Conservation (phyloP, 92 coral and sea anemone species). For the Phymanthus crucifer region DNA sequence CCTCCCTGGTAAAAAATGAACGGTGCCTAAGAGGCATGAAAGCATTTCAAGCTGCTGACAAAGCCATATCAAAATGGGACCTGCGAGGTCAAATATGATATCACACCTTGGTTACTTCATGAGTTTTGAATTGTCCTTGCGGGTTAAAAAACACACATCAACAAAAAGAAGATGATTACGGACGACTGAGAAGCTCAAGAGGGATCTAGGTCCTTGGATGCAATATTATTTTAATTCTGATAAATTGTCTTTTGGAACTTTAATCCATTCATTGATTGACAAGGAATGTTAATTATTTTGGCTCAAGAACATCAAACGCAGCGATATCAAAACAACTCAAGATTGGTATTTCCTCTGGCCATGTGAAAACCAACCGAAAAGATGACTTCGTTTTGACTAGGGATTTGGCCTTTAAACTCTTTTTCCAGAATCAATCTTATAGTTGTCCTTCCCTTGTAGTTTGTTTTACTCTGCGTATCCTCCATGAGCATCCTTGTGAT, state of each 20-base stretch:
- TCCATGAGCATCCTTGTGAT: constrained; percentile 7
- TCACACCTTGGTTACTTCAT: background rate
- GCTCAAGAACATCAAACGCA: constrained; percentile 28
- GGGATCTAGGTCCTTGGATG: background rate
- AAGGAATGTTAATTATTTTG: constrained; percentile 48
- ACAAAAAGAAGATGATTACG: background rate
- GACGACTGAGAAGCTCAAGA: background rate
- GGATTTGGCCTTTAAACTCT: constrained; percentile 13
- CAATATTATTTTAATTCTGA: background rate
- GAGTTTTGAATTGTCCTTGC: background rate
- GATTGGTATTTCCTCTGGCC: constrained; percentile 22
- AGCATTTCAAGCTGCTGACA: background rate
- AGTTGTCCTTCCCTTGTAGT: constrained; percentile 6
- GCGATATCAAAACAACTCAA: constrained; percentile 16
- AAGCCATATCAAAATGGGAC: background rate
- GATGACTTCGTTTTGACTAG: background rate
- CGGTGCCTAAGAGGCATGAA: background rate
- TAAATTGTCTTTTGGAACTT: background rate
- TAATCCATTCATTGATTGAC: constrained; percentile 24
- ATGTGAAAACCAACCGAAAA: constrained; percentile 3
- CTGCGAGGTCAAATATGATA: background rate
- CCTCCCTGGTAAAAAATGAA: too few species aligned
- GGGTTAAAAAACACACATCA: background rate
- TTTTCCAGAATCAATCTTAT: constrained; percentile 8
- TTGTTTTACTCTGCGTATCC: constrained; percentile 16